phyloP scores from a whole-genome alignment of 2,888 invertebrate species.

The Cerceris rybyensis region DNA sequence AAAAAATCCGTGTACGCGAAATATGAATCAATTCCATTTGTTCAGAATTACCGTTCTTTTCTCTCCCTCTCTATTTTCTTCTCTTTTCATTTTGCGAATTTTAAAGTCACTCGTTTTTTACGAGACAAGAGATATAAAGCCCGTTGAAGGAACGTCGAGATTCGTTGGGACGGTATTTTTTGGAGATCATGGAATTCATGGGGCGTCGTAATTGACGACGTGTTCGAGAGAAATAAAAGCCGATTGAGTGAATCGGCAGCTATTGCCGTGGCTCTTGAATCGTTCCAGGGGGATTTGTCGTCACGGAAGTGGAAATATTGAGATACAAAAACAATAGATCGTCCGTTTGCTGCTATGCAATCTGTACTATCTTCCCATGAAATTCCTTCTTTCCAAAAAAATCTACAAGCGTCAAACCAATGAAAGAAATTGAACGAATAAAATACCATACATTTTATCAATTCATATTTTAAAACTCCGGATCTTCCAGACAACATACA shows the following conservation, averaged over 20 bases:
- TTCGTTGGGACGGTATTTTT: background rate
- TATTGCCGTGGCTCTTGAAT: constrained; percentile 20
- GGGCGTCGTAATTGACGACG: constrained; percentile 39
- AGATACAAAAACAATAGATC: constrained; percentile 14
- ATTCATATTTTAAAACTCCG: background rate
- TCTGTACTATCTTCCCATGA: too few relatives aligned
- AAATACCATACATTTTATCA: too few relatives aligned
- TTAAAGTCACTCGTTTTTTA: too few relatives aligned
- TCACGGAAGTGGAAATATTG: constrained; percentile 7
- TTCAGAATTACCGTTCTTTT: too few relatives aligned
- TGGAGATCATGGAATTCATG: constrained; percentile 28
- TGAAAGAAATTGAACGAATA: too few relatives aligned
- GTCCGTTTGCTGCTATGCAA: constrained; percentile 3
- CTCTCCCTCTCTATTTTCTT: too few relatives aligned
- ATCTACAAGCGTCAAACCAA: too few relatives aligned
- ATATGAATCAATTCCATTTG: constrained; percentile 28
- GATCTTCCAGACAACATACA: background rate
- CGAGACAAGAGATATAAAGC: background rate
- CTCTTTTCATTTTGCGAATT: constrained; percentile 9
- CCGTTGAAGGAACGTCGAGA: background rate
- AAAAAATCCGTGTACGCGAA: background rate
- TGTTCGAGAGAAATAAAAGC: constrained; percentile 31
- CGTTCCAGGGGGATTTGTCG: constrained; percentile 30
- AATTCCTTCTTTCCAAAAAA: too few relatives aligned
- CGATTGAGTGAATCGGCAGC: constrained; percentile 20